A percentile compares a stretch with the other conserved stretches of the same genome.
phyloP scores from a whole-genome alignment of 30 jellyfish, hydroid and myxozoan species.

The Turritopsis dohrnii region DNA sequence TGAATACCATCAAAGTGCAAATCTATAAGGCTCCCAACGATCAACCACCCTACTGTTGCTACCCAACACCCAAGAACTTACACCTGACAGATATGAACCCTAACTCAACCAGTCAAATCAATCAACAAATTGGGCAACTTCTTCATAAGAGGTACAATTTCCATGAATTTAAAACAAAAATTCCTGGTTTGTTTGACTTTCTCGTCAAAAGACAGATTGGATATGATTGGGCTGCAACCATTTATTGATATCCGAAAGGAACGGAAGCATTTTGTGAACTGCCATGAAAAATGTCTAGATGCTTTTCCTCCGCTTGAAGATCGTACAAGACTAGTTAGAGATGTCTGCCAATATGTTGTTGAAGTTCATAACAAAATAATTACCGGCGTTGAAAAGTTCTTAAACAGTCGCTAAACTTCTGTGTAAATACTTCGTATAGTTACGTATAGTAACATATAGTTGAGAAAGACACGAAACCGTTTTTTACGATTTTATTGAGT shows the following conservation, averaged over 20 bases:
- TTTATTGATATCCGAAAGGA: not conserved
- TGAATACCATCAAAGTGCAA: not conserved
- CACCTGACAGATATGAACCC: not conserved
- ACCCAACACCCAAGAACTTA: not conserved
- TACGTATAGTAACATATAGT: no score
- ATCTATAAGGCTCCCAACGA: not conserved
- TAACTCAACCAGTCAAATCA: not conserved
- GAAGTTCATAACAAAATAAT: not conserved
- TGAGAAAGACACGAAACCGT: no score
- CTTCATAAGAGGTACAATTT: not conserved
- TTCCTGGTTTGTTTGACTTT: not conserved
- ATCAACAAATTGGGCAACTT: not conserved
- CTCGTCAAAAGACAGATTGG: not conserved
- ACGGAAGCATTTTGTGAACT: not conserved
- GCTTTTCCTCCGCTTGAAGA: not conserved
- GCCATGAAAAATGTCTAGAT: not conserved
- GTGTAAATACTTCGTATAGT: no score
- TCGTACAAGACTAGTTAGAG: not conserved
- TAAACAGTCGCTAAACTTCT: no score
- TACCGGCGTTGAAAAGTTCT: not conserved
- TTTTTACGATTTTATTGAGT: no score
- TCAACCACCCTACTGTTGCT: not conserved
- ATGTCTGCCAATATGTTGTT: not conserved
- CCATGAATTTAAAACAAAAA: not conserved
- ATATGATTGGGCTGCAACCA: not conserved